Conservation (phyloP, 1,140 invertebrate genomes). For the Calliphora vicina region DNA sequence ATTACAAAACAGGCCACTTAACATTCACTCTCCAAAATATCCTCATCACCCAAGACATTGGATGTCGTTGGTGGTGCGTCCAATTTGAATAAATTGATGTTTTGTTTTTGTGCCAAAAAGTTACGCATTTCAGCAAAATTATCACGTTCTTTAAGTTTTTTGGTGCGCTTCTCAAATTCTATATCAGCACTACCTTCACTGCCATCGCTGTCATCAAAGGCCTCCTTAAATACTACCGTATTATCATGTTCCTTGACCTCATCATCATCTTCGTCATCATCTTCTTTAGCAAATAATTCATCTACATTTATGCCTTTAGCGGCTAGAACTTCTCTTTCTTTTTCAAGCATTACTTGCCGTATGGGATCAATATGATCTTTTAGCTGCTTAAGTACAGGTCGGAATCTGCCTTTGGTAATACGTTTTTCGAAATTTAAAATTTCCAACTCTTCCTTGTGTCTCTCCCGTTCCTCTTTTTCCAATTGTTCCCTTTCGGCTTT, state of each 20-base stretch:
- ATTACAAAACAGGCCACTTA: slow-evolving; percentile 37
- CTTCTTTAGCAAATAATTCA: slow-evolving; percentile 50
- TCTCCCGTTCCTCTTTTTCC: slow-evolving; percentile 26
- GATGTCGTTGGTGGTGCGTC: slow-evolving; percentile 40
- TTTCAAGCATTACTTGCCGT: slow-evolving; percentile 56
- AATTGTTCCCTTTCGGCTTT: slow-evolving; percentile 46
- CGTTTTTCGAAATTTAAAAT: slow-evolving; percentile 59
- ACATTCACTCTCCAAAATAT: slow-evolving; percentile 59
- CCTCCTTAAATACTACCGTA: slow-evolving; percentile 1
- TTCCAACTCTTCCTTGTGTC: slow-evolving; percentile 49
- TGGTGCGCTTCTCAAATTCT: slow-evolving; percentile 46
- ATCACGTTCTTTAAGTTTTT: slow-evolving; percentile 57
- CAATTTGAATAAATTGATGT: slow-evolving; percentile 55
- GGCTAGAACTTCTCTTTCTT: slow-evolving; percentile 56
- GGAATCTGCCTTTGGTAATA: slow-evolving; percentile 56
- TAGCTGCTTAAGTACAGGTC: slow-evolving; percentile 57
- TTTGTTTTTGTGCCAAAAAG: slow-evolving; percentile 58
- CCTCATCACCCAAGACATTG: slow-evolving; percentile 44
- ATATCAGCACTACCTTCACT: slow-evolving; percentile 51
- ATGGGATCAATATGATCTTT: slow-evolving; percentile 62
- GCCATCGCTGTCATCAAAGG: slow-evolving; percentile 16
- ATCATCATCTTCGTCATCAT: slow-evolving; percentile 31
- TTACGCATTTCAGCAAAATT: slow-evolving; percentile 61
- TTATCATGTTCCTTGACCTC: slow-evolving; percentile 35
- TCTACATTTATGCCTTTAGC: slow-evolving; percentile 61